Percentiles rank a stretch among this genome's conserved stretches.
phyloP scores from a whole-genome alignment of 2,888 invertebrate genomes.

The Toxonevra muliebris region DNA sequence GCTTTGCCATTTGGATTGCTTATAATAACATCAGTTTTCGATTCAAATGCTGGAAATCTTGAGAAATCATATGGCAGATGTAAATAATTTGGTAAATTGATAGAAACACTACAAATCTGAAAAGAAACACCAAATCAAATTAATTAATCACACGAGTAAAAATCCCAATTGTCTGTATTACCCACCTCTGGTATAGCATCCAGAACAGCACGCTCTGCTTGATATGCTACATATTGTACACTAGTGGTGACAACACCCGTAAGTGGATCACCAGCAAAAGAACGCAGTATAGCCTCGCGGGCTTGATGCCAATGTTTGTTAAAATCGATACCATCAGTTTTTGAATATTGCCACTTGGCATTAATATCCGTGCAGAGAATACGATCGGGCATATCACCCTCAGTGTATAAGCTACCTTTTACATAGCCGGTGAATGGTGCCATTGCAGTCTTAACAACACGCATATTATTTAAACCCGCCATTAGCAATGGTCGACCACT shows the following conservation, averaged over 20 bases:
- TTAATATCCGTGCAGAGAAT: conserved; percentile 40
- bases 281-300: conserved; percentile 37
- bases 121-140: not conserved
- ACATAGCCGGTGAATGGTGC: conserved; percentile 44
- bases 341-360: conserved; percentile 43
- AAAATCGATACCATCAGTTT: conserved; percentile 38
- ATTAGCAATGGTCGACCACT: conserved; percentile 36
- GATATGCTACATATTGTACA: conserved; percentile 42
- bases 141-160: not conserved
- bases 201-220: conserved; percentile 37
- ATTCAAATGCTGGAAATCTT: conserved; percentile 37
- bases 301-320: conserved; percentile 38
- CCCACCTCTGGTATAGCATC: conserved; percentile 41
- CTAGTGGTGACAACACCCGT: conserved; percentile 41
- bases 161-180: not conserved
- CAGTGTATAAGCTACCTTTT: conserved; percentile 41
- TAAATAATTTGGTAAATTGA: conserved; percentile 38
- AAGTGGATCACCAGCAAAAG: conserved; percentile 41
- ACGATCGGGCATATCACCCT: conserved; percentile 44
- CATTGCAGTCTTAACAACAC: conserved; percentile 42
- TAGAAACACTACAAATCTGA: conserved; percentile 39
- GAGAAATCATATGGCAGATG: conserved; percentile 41
- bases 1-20: conserved; percentile 33
- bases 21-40: conserved; percentile 36
- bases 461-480: conserved; percentile 37